Evolutionary conservation across 1,140 invertebrate genomes (phyloP).

Genomic region (Bombus sibiricus): DNA sequence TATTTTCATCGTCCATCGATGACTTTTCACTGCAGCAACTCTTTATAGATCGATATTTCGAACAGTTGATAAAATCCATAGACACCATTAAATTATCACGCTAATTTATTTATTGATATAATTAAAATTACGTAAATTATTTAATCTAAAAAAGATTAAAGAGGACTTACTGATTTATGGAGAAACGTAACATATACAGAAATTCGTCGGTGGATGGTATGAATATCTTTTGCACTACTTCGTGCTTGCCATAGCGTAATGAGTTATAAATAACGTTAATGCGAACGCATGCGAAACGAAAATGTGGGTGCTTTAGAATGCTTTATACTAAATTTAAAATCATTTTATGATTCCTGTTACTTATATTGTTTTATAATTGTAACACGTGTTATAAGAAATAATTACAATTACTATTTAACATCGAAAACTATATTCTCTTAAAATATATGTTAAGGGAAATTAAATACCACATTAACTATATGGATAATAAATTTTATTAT

Average conservation of each 20-base stretch:
- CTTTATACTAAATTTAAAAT: slow-evolving; percentile 8
- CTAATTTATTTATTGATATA: slow-evolving; percentile 10
- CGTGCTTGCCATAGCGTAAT: slow-evolving; percentile 41
- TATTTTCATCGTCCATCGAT: slow-evolving; percentile 24
- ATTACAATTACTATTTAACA: not conserved
- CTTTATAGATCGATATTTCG: slow-evolving; percentile 35
- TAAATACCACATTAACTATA: slow-evolving; percentile 8
- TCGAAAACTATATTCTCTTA: not conserved
- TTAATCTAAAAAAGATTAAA: not conserved
- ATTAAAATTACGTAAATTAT: not conserved
- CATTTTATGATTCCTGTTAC: not conserved
- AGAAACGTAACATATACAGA: slow-evolving; percentile 3
- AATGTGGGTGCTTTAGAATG: not conserved
- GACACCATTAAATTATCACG: not conserved
- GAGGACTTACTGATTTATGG: slow-evolving; percentile 36
- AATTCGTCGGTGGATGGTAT: slow-evolving; percentile 18
- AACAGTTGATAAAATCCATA: slow-evolving; percentile 58
- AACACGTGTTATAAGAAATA: not conserved
- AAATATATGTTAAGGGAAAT: not conserved
- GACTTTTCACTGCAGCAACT: slow-evolving; percentile 45
- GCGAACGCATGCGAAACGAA: slow-evolving; percentile 22
- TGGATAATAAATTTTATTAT: slow-evolving; percentile 67
- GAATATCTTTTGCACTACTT: slow-evolving; percentile 46
- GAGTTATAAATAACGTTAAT: slow-evolving; percentile 64
- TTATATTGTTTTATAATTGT: not conserved